phyloP scores from a whole-genome alignment of 2,113 vertebrate species.

The Stigmatopora nigra region DNA sequence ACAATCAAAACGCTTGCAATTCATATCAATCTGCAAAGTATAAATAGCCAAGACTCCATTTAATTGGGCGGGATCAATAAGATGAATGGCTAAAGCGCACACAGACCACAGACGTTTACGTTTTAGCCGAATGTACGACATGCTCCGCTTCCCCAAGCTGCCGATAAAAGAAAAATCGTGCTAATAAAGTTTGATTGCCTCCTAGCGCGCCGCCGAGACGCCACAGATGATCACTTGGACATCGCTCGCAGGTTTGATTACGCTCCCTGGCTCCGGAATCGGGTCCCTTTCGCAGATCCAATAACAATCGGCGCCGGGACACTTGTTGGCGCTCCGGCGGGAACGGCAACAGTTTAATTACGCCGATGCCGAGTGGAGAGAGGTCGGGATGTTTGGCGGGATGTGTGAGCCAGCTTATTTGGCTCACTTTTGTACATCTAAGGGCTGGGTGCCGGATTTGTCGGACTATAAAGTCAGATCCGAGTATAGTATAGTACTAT shows the following conservation, averaged over 20 bases:
- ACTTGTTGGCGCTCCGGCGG: slow-evolving; percentile 39
- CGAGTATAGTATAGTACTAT: too few relatives aligned
- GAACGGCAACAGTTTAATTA: slow-evolving; percentile 47
- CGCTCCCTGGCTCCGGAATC: slow-evolving; percentile 11
- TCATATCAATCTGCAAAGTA: not conserved
- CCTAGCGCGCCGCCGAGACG: not conserved
- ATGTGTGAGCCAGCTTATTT: not conserved
- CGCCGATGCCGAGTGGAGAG: not conserved
- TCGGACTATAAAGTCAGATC: not conserved
- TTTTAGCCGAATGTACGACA: slow-evolving; percentile 7
- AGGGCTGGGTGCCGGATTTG: not conserved
- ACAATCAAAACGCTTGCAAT: too few relatives aligned
- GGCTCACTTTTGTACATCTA: not conserved
- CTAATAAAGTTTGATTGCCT: slow-evolving; percentile 29
- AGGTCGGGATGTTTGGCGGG: not conserved
- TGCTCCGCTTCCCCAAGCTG: not conserved
- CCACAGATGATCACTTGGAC: slow-evolving; percentile 17
- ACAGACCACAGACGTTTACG: not conserved
- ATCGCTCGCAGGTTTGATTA: slow-evolving; percentile 26
- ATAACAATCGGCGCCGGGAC: slow-evolving; percentile 39
- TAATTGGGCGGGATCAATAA: slow-evolving; percentile 20
- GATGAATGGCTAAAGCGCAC: slow-evolving; percentile 12
- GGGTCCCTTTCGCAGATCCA: slow-evolving; percentile 16
- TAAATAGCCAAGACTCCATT: not conserved
- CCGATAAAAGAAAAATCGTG: not conserved